These are phyloP conservation scores for Hyposoter dolosus DNA, from an alignment of 2,888 invertebrate genomes.

Conservation along the genomic window DNA sequence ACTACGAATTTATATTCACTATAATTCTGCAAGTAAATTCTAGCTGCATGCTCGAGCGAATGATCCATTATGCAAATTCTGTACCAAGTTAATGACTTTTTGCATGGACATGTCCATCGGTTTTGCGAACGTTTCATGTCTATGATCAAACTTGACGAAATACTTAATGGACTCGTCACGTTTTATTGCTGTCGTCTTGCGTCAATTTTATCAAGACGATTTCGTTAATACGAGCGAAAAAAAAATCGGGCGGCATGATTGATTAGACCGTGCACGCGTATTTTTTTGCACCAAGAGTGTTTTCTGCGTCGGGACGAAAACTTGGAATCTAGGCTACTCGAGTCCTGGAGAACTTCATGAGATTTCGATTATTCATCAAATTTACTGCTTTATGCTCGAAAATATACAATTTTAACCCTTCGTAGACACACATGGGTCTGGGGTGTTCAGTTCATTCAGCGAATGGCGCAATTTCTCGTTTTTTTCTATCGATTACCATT, in stretches of 20 bases:
- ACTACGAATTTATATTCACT: background rate
- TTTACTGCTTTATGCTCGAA: background rate
- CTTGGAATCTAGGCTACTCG: background rate
- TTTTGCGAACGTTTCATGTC: conserved; percentile 5
- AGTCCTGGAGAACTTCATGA: background rate
- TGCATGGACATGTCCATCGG: background rate
- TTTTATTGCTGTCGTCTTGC: background rate
- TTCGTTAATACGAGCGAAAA: background rate
- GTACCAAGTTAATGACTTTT: conserved; percentile 22
- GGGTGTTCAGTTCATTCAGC: no score
- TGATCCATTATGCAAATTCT: conserved; percentile 46
- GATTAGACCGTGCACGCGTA: background rate
- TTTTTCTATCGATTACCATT: background rate
- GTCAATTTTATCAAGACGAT: background rate
- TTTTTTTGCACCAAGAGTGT: background rate
- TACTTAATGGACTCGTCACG: conserved; percentile 1
- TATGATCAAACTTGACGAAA: conserved; percentile 23
- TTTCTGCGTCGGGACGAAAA: background rate
- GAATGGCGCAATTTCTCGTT: background rate
- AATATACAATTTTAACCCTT: background rate
- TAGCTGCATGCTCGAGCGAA: conserved; percentile 26
- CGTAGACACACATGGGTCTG: no score
- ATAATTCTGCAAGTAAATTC: conserved; percentile 32
- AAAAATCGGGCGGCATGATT: background rate
- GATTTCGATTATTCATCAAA: background rate